Evolutionary conservation across 2,888 invertebrate genomes (phyloP).

Genomic region (Orchesella flavescens): DNA sequence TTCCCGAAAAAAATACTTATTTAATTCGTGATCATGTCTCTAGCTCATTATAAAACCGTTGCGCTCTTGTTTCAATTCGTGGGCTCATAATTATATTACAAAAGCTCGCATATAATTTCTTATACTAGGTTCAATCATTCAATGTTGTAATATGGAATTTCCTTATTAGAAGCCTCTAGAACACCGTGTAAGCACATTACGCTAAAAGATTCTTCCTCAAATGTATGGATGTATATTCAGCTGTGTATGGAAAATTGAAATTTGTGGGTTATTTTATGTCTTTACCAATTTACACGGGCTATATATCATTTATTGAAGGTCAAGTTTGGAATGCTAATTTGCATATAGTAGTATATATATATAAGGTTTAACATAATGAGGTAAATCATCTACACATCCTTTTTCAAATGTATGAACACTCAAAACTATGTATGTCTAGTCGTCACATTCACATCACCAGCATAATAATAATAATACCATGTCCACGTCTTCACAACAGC

Average conservation of each 20-base stretch:
- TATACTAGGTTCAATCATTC: neutral
- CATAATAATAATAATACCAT: too few species aligned
- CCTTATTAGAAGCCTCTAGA: neutral
- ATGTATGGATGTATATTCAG: neutral
- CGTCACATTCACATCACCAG: too few species aligned
- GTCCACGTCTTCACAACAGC: too few species aligned
- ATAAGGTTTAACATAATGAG: too few species aligned
- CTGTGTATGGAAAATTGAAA: neutral
- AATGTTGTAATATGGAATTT: neutral
- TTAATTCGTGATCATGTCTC: slow-evolving; percentile 62
- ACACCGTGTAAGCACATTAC: neutral
- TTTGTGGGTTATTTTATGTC: too few species aligned
- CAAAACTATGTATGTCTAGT: too few species aligned
- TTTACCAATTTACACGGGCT: slow-evolving; percentile 15
- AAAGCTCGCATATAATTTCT: neutral
- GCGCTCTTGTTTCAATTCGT: slow-evolving; percentile 33
- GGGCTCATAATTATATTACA: slow-evolving; percentile 25
- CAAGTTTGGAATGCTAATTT: slow-evolving; percentile 60
- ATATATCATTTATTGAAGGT: slow-evolving; percentile 61
- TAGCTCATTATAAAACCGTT: slow-evolving; percentile 52
- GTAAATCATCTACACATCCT: too few species aligned
- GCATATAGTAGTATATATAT: slow-evolving; percentile 13
- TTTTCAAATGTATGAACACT: too few species aligned
- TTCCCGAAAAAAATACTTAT: slow-evolving; percentile 55
- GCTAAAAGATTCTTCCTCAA: neutral